Base-by-base conservation (phyloP, 2,113 vertebrate genomes). In the Corythaixoides concolor region DNA sequence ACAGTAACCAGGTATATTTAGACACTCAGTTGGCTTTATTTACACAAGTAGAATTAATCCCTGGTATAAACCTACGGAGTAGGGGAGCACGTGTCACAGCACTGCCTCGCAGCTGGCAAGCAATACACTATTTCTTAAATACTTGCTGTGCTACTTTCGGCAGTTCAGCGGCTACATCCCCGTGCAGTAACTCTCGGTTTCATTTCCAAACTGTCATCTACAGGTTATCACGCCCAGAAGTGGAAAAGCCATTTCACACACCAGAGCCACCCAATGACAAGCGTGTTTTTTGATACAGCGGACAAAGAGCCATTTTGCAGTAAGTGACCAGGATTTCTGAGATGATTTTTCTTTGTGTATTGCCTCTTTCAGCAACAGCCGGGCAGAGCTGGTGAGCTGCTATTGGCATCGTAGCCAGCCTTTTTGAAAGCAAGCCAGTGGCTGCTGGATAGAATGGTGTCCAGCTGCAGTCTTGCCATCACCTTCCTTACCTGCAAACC, bases 281-380 rank as follows among this genome's bases (percentile, higher is more conserved):
- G 97, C 85, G 98, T 98, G 12, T 99, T 98, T 98, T 99, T 99
- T 85, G 99, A 99, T 88, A 99, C 99, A 49, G 98, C 98, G 0
- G 95, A 98, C 18, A 55, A 98, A 47, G 96, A 98, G 37, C 99
- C 99, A 11, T 99, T 98, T 95, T 99, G 98, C 87, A 98, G 99
- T 99, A 93, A 99, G 99, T 98, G 81, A 49, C 91, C 85, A n/a
- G 72, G 59, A 53, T 77, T 70, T 30, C 66, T 3, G 9, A 60
- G 55, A 41, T 41, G 0, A 20, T 68, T 92, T 94, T 73, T 32
- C 62, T 66, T 16, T 86, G 49, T 55, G 18, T 13, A 4, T 32
- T 75, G 35, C 64, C 78, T 76, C 83, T 23, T 22, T 27, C 84
- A 82, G 86, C 69, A 76, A 33, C 28, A 77, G 66, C 67, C 1